These are phyloP conservation scores for Tamias sibiricus DNA, from an alignment of 2,113 vertebrate species.

Conservation along the genomic window DNA sequence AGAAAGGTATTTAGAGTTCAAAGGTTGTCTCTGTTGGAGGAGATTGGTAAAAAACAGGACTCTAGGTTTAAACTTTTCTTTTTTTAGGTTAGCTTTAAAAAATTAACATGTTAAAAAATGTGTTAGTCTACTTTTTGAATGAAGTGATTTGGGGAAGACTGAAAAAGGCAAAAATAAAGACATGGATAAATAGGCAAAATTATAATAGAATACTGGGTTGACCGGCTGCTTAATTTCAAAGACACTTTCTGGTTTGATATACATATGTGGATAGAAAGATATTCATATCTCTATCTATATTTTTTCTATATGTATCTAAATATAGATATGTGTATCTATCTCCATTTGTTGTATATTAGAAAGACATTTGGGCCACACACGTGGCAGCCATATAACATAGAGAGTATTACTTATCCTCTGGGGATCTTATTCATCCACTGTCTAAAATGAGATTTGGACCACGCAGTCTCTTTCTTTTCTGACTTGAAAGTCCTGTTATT, in stretches of 20 bases:
- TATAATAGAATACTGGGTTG: neutral
- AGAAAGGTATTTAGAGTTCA: neutral
- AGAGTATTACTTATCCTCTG: neutral
- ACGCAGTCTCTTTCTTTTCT: neutral
- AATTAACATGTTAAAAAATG: constrained; percentile 6
- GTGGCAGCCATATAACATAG: neutral
- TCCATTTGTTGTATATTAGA: neutral
- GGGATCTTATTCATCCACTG: neutral
- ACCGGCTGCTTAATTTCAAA: constrained; percentile 22
- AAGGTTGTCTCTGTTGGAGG: constrained; percentile 27
- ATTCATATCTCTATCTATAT: neutral
- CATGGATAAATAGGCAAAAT: neutral
- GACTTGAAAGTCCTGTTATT: constrained; percentile 3
- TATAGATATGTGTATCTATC: neutral
- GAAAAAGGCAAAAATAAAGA: neutral
- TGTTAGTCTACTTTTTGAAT: neutral
- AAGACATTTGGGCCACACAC: neutral
- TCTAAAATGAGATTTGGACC: constrained; percentile 31
- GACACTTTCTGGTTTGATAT: neutral
- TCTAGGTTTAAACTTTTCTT: constrained; percentile 19
- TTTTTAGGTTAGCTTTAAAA: constrained; percentile 22
- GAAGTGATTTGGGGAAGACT: neutral
- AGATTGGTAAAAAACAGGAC: neutral
- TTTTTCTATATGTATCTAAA: neutral
- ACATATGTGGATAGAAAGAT: neutral